Evolutionary conservation across 2,113 vertebrate species (phyloP).

Genomic region (Podarcis muralis): DNA sequence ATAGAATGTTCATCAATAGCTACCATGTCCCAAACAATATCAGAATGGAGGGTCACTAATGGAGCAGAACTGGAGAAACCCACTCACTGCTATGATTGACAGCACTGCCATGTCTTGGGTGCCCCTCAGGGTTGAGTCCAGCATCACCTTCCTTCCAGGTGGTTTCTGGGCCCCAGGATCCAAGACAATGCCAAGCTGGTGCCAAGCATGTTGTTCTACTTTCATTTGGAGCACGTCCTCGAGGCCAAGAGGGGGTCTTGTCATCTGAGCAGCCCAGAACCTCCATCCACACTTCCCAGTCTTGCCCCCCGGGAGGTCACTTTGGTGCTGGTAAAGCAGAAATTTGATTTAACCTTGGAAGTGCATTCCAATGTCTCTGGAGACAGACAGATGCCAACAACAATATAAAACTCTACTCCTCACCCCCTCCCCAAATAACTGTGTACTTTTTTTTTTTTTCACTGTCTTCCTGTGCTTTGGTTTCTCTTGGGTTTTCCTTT

Average conservation of each 20-base stretch:
- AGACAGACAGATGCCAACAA: no score
- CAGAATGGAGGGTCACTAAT: not conserved
- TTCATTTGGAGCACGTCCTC: no score
- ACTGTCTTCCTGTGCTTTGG: not conserved
- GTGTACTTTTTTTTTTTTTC: not conserved
- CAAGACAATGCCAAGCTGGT: not conserved
- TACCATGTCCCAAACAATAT: not conserved
- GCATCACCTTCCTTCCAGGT: not conserved
- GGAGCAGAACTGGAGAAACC: not conserved
- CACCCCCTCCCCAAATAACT: not conserved
- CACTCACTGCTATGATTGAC: not conserved
- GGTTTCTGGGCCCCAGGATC: not conserved
- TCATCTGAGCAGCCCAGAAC: no score
- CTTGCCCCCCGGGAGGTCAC: no score
- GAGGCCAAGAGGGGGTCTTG: no score
- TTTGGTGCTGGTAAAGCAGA: no score
- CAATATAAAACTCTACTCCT: no score
- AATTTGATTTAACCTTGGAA: no score
- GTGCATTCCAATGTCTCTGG: no score
- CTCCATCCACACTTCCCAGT: no score
- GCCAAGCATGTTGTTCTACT: no score
- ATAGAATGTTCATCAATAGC: no score
- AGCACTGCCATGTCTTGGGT: not conserved
- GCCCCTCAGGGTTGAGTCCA: not conserved
- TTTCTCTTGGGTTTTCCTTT: not conserved